Conservation (phyloP, 1,140 invertebrate species). For the Habropoda laboriosa region DNA sequence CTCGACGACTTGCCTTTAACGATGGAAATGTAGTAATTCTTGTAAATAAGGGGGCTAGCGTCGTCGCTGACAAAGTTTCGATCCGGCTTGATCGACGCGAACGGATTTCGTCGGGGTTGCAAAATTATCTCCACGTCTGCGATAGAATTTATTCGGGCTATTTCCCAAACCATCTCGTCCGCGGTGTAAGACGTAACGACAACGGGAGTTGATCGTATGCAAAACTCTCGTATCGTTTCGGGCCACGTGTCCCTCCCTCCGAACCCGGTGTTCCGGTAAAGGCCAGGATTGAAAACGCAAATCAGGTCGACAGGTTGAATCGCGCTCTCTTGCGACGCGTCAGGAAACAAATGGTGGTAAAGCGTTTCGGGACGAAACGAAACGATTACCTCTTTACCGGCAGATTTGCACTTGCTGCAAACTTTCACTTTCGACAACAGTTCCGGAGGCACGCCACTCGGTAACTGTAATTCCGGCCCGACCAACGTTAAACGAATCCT, state of each 20-base stretch:
- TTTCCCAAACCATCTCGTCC: constrained; percentile 84
- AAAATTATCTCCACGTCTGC: constrained; percentile 80
- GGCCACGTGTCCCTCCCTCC: constrained; percentile 86
- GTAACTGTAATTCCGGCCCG: constrained; percentile 84
- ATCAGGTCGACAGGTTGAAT: constrained; percentile 84
- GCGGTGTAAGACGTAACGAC: constrained; percentile 86
- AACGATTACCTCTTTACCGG: constrained; percentile 80
- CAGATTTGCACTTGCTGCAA: constrained; percentile 80
- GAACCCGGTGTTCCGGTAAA: constrained; percentile 86
- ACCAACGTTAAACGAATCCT: constrained; percentile 84
- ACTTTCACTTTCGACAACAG: constrained; percentile 80
- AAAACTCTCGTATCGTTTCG: constrained; percentile 82
- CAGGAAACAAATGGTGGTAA: constrained; percentile 84
- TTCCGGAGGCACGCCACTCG: constrained; percentile 81
- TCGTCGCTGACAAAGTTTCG: constrained; percentile 89
- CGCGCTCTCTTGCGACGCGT: constrained; percentile 74
- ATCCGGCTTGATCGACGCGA: constrained; percentile 86
- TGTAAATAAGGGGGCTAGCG: constrained; percentile 86
- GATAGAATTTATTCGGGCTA: constrained; percentile 81
- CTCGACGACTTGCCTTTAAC: constrained; percentile 56
- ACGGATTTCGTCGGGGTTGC: constrained; percentile 84
- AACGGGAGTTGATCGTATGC: constrained; percentile 82
- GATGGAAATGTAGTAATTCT: constrained; percentile 84
- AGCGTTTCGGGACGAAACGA: constrained; percentile 82
- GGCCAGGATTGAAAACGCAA: constrained; percentile 87